A percentile compares a stretch with the other conserved stretches of the same genome.
Evolutionary conservation across 2,113 vertebrate genomes (phyloP).

Genomic region (Tragelaphus scriptus): DNA sequence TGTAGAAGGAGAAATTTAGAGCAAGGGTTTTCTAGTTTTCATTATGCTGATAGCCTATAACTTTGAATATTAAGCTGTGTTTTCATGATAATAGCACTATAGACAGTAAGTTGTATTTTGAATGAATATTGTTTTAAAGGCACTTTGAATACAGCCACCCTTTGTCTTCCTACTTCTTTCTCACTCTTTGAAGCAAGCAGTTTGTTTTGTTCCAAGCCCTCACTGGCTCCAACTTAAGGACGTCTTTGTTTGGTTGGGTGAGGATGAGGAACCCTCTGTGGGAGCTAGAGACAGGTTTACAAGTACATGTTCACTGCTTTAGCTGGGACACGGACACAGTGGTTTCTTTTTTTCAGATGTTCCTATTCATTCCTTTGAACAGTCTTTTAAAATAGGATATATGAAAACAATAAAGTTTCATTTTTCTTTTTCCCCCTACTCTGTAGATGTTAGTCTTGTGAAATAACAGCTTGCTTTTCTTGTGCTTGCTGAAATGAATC

Average conservation of each 20-base stretch:
- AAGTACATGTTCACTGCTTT: not conserved
- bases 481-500: not conserved
- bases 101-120: slow-evolving; percentile 9
- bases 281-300: not conserved
- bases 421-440: not conserved
- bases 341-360: slow-evolving; percentile 25
- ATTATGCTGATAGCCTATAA: not conserved
- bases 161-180: slow-evolving; percentile 31
- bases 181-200: slow-evolving; percentile 16
- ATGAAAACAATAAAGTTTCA: slow-evolving; percentile 12
- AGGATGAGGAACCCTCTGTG: not conserved
- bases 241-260: slow-evolving; percentile 36
- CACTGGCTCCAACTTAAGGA: slow-evolving; percentile 4
- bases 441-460: slow-evolving; percentile 1
- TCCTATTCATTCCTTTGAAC: slow-evolving; percentile 9
- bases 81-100: not conserved
- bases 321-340: not conserved
- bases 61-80: slow-evolving; percentile 33
- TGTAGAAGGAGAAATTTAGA: slow-evolving; percentile 27
- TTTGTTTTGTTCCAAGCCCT: slow-evolving; percentile 46
- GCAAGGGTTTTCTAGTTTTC: slow-evolving; percentile 10
- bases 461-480: slow-evolving; percentile 31
- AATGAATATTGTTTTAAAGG: slow-evolving; percentile 37
- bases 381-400: slow-evolving; percentile 20
- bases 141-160: not conserved